Evolutionary conservation across 37 sponge, comb jelly and placozoan species (phyloP), one percentile per base, ranked within the genome.

Genomic region (Dysidea cf. avara): DNA sequence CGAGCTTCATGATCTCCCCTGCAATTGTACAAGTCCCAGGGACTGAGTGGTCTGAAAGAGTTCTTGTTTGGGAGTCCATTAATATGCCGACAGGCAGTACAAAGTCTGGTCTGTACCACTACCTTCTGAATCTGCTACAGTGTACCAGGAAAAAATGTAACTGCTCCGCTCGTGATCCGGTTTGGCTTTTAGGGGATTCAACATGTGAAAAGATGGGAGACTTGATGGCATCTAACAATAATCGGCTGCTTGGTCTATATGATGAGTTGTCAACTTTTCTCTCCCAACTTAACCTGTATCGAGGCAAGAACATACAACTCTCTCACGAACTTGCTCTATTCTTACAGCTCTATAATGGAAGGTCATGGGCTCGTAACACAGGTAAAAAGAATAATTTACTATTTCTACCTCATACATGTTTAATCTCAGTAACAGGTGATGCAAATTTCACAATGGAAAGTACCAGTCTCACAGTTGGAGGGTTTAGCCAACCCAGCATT

Each of bases 181-280:
- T 21, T 5, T 55, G 73, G 73, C 73, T 72, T 16, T 59, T 72
- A 1, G 73, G 50, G 24, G 73, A 55, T 52, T 40, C 73, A 3
- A 72, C 59, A 9, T 72, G 46, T 56, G 59, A 72, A 29, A 72
- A 55, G 37, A 72, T 72, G 73, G 73, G 73, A 37, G 73, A 33
- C 39, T 17, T 72, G 3, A 72, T 72, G 73, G 43, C 46, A 3
- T 57, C 9, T 18, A 72, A 56, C 46, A 22, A 43, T 39, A 40
- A 26, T 13, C 46, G 30, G 16, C 43, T 72, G 3, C 9, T 72
- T 38, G 73, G 73, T 2, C 59, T 72, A 3, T 56, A 72, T 56
- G 73, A 72, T 72, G 59, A 72, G 40, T 29, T 72, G 24, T 72
- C 59, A 1, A 72, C 59, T 30, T 72, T 72, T 25, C 46, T 72